Evolutionary conservation across 92 coral and sea anemone genomes (phyloP), one percentile per base, ranked within the genome.

Genomic region (Heteractis magnifica): DNA sequence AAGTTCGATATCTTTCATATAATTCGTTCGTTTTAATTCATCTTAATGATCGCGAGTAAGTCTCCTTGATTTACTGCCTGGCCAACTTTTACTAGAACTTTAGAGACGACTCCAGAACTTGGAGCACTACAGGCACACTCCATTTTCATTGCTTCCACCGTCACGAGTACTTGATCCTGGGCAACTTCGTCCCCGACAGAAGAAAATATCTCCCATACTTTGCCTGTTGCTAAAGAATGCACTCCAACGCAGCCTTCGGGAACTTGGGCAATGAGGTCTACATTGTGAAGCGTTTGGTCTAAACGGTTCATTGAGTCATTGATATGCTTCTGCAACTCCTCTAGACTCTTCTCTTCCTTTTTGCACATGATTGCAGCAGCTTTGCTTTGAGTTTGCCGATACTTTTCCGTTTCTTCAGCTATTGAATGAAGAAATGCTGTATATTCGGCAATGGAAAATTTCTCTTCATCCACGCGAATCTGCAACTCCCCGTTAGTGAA

Each of bases 61-160:
- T 88, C 88, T n/a, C 91, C 91, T 56, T 88, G 91, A 5, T 79
- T 56, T 79, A 88, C 88, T 20, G 72, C 52, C 53, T 88, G 88
- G 18, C 91, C 84, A 41, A 60, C 91, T 41, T 51, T 71, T 11
- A 84, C 81, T 13, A 88, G 16, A 76, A 79, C 70, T 5, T 65
- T 71, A 15, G 65, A 51, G 23, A 88, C 85, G 19, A 51, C 65
- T 20, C 91, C 91, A 20, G 88, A 44, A 64, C 16, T 68, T 52
- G 91, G 91, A 11, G 85, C 79, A 55, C 51, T 20, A 62, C 91
- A 84, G 14, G 77, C 19, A 49, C 91, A 88, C 65, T 84, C 91
- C 91, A 88, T 88, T 65, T 88, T 88, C 91, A 88, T 88, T 3
- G 91, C 88, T 72, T 88, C 91, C 52, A 88, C 51, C 23, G 80